Base-by-base conservation (phyloP, 2,113 vertebrate species). In the Merops nubicus region DNA sequence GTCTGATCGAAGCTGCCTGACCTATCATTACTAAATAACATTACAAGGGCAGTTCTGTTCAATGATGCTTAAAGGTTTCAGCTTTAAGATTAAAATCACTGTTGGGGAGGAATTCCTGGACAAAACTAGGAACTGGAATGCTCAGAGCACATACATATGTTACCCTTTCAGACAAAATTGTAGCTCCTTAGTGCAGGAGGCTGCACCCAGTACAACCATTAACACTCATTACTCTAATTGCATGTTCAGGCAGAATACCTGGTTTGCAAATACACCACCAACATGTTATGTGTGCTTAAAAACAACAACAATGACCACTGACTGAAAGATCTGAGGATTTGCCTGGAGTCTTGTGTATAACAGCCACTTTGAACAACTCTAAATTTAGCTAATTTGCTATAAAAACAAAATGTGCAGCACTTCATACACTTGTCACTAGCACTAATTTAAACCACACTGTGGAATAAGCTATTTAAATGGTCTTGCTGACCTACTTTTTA, bases 401-500 rank as follows among this genome's bases (percentile, higher is more conserved):
- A 89, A 92, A 96, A 91, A 60, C 57, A 50, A 19, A 95, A 94
- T 69, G 68, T 85, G 67, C 62, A 42, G 82, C 68, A 90, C 51
- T 89, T 89, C 89, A 77, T 92, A 89, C 89, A 93, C 81, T 96
- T 95, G 93, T 96, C 96, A 51, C 62, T 85, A 92, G 83, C 65
- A 93, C 70, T 85, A 81, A 94, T 72, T 96, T 97, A 93, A 96
- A 96, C 85, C 87, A 92, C 42, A 63, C 87, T 94, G 77, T 77
- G 84, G 88, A 88, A 86, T 91, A 94, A 97, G 93, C 81, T 97
- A 91, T 96, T 97, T 96, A 97, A 97, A 98, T 76, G 76, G 87
- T 43, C 85, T 76, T 94, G 75, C 92, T 94, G 97, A 97, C 96
- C 95, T 97, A 97, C 88, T 97, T 98, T 96, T 96, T 93, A 96